Evolutionary conservation across 2,888 invertebrate genomes (phyloP), one percentile per base, ranked within the genome.

Genomic region (Azorinus chamasolen): DNA sequence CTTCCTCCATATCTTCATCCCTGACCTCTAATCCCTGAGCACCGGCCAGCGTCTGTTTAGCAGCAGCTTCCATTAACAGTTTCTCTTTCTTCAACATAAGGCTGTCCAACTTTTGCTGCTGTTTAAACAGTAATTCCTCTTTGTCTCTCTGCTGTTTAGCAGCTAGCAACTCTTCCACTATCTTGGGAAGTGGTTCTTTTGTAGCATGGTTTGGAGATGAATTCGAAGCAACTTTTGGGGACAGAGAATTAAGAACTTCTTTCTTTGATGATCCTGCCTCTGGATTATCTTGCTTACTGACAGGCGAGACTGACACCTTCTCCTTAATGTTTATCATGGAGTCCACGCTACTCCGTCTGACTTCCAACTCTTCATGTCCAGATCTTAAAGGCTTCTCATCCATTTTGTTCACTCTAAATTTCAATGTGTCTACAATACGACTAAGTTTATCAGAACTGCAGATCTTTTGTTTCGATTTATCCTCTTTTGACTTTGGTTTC

Each of bases 371-470:
- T 14, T 69, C 69, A 16, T 68, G 51, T 8, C 24, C 57, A 27
- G 39, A 50, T 59, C 65, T 71, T 2, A 37, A 41, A 20, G 73
- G 51, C 63, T 79, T 87, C 41, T 85, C 85, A 58, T 88, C 89
- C 75, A 87, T 88, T 75, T 89, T 89, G 76, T 87, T 84, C 72
- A 89, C 89, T 72, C 87, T 82, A 63, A 88, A 88, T 70, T 90
- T 90, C 39, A 90, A 73, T 0, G 88, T 85, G 68, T 90, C 90
- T 1, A 90, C 87, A 76, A 90, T 90, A 46, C 83, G 80, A 74
- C 84, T 88, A 55, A 90, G 72, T 64, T 88, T 89, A 50, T 87
- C 84, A 8, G 90, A 89, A 55, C 87, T 86, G 39, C 86, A 84
- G 63, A 90, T 90, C 82, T 88, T 90, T 62, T 88, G 84, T 68